phyloP scores from a whole-genome alignment of 2,888 invertebrate genomes.

The Ichneumon xanthorius region DNA sequence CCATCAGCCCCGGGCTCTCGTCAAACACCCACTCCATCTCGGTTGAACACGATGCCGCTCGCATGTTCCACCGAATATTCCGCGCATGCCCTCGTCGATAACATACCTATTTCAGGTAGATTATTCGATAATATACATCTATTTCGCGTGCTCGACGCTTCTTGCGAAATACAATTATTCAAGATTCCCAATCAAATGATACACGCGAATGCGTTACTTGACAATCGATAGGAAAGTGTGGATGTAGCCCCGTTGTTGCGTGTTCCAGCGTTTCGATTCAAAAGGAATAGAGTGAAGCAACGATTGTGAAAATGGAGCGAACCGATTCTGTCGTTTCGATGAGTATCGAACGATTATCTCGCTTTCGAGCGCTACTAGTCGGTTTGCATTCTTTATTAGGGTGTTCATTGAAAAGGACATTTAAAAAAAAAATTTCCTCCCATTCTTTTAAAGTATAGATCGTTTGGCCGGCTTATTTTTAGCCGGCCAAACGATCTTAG shows the following conservation, averaged over 20 bases:
- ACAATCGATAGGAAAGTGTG: background rate
- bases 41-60: background rate
- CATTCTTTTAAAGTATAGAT: no score
- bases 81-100: background rate
- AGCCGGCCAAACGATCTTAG: no score
- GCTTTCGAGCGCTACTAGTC: background rate
- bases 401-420: background rate
- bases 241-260: background rate
- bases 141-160: constrained; percentile 5
- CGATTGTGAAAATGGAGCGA: background rate
- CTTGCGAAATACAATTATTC: constrained; percentile 7
- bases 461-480: no score
- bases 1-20: constrained; percentile 38
- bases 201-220: background rate
- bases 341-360: background rate
- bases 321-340: background rate
- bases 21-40: constrained; percentile 15
- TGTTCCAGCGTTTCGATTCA: background rate
- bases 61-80: constrained; percentile 1
- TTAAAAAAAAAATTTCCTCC: no score
- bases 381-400: background rate
- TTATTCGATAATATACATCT: constrained; percentile 7
- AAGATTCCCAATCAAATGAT: background rate
- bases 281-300: background rate
- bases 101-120: background rate